Percentiles rank a stretch among this genome's conserved stretches.
Evolutionary conservation across 2,797 vertebrate genomes (phyloP).

Genomic region (Chiroxiphia lanceolata): DNA sequence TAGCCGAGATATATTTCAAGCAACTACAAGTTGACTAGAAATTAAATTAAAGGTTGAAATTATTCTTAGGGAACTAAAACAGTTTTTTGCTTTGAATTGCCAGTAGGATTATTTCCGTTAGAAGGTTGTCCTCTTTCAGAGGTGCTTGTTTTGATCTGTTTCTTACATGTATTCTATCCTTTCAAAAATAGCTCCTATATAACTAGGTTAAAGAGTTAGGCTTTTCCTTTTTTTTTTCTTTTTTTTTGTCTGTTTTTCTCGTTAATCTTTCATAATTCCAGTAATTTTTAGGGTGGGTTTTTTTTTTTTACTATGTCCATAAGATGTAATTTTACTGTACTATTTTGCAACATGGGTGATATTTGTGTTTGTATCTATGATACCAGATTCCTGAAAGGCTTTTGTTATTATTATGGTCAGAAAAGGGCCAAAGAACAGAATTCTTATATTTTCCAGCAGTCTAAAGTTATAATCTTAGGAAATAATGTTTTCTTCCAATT

Average conservation of each 20-base stretch:
- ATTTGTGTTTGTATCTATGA: neutral
- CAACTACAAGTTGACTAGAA: neutral
- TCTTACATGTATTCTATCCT: neutral
- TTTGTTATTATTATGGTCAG: neutral
- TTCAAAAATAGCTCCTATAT: neutral
- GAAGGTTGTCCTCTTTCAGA: slow-evolving; percentile 36
- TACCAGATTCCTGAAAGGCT: neutral
- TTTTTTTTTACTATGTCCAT: neutral
- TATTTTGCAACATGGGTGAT: neutral
- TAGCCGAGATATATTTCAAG: neutral
- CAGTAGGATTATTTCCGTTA: slow-evolving; percentile 44
- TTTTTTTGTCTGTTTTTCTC: rapidly evolving
- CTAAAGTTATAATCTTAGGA: neutral
- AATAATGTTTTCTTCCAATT: neutral
- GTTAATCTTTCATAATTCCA: neutral
- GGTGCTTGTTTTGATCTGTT: neutral
- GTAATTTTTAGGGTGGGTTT: neutral
- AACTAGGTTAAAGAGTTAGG: neutral
- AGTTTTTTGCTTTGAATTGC: slow-evolving; percentile 59
- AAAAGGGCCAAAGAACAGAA: neutral
- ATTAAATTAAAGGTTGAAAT: slow-evolving; percentile 39
- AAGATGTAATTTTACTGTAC: neutral
- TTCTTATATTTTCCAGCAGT: neutral
- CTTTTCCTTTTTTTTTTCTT: rapidly evolving
- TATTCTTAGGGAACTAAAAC: slow-evolving; percentile 16